A percentile compares a stretch with the other conserved stretches of the same genome.
Conservation (phyloP, 2,888 invertebrate genomes). For the Eubasilissa splendida region DNA sequence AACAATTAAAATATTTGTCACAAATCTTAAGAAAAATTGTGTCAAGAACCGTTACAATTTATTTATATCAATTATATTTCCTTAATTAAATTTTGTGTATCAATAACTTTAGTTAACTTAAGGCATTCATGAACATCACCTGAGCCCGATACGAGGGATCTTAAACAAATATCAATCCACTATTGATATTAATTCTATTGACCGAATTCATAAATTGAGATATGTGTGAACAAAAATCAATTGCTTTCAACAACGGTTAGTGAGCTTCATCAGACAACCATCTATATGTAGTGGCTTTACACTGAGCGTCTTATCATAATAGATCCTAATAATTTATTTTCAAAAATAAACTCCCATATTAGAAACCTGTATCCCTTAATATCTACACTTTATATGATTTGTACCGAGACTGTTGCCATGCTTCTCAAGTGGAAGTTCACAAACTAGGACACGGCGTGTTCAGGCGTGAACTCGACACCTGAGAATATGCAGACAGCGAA, state of each 20-base stretch:
- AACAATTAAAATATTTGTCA: slow-evolving; percentile 21
- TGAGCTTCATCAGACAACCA: slow-evolving; percentile 12
- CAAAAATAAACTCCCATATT: slow-evolving; percentile 57
- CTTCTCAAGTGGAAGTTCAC: not conserved
- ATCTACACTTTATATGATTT: slow-evolving; percentile 57
- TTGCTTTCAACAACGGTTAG: slow-evolving; percentile 8
- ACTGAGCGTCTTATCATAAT: slow-evolving; percentile 54
- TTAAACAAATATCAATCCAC: slow-evolving; percentile 35
- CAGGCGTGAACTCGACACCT: not conserved
- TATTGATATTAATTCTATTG: slow-evolving; percentile 29
- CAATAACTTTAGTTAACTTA: slow-evolving; percentile 41
- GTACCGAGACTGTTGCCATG: slow-evolving; percentile 51
- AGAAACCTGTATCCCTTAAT: slow-evolving; percentile 53
- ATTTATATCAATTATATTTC: slow-evolving; percentile 7
- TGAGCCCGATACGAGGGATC: slow-evolving; percentile 2
- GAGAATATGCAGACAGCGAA: slow-evolving; percentile 17
- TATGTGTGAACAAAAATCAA: slow-evolving; percentile 36
- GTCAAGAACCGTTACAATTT: slow-evolving; percentile 8
- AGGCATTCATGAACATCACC: slow-evolving; percentile 43
- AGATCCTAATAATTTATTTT: slow-evolving; percentile 52
- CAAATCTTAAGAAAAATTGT: slow-evolving; percentile 14
- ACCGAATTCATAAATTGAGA: slow-evolving; percentile 2
- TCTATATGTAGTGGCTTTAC: slow-evolving; percentile 15
- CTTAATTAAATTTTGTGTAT: slow-evolving; percentile 41
- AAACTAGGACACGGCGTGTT: not conserved